phyloP scores from a whole-genome alignment of 2,113 vertebrate species.

The Hydropotes inermis region DNA sequence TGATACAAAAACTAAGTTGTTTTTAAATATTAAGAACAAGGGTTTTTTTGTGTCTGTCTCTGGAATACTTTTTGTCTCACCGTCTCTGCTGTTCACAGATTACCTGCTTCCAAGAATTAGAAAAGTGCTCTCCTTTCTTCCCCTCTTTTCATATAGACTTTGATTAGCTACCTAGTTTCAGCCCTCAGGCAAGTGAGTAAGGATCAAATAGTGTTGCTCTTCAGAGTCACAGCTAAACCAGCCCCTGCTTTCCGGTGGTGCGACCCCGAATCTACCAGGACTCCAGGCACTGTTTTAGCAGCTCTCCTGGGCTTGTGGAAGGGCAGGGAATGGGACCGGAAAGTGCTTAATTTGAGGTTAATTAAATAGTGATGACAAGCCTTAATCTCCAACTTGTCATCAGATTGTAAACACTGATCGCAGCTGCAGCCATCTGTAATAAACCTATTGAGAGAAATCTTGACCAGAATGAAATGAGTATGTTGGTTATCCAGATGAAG shows the following conservation, averaged over 20 bases:
- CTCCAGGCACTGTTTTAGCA: neutral
- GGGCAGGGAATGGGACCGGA: constrained; percentile 35
- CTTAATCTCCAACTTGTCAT: constrained; percentile 77
- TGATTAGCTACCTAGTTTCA: neutral
- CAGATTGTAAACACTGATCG: constrained; percentile 70
- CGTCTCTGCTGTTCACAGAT: neutral
- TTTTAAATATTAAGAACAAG: neutral
- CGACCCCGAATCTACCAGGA: neutral
- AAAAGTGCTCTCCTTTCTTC: neutral
- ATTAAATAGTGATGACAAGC: constrained; percentile 80
- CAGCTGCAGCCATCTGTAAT: constrained; percentile 66
- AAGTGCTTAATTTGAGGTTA: constrained; percentile 74
- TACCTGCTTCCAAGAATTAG: neutral
- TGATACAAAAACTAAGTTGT: neutral
- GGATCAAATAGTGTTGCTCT: neutral
- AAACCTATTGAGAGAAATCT: constrained; percentile 67
- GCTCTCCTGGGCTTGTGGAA: neutral
- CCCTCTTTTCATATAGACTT: neutral
- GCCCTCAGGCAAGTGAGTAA: neutral
- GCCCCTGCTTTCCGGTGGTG: neutral
- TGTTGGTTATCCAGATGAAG: neutral
- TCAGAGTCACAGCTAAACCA: neutral
- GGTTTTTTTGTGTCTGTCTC: neutral
- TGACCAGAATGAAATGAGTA: constrained; percentile 73
- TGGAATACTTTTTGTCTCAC: neutral